These are phyloP conservation scores for Henricia sp. DNA, from an alignment of 53 echinoderm and acorn worm genomes.

Conservation along the genomic window DNA sequence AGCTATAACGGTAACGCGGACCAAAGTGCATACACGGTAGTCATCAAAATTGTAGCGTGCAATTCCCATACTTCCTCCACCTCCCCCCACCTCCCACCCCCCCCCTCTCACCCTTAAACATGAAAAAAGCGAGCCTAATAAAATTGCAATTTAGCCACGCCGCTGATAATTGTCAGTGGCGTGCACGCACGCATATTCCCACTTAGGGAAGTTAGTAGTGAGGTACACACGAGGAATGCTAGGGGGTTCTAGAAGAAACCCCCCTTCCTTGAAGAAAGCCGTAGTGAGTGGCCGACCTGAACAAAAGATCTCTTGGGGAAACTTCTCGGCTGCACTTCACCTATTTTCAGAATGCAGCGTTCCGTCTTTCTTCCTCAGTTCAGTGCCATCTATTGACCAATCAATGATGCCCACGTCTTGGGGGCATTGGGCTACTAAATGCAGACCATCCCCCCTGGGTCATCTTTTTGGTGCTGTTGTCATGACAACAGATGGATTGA, in stretches of 20 bases:
- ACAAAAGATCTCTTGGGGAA: conserved; percentile 18
- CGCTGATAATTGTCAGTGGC: conserved; percentile 56
- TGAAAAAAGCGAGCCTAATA: conserved; percentile 53
- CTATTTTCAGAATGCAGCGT: conserved; percentile 41
- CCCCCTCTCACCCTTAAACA: background rate
- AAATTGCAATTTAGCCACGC: conserved; percentile 60
- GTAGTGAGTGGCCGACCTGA: background rate
- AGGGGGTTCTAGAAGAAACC: background rate
- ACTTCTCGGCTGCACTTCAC: conserved; percentile 15
- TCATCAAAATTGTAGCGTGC: conserved; percentile 25
- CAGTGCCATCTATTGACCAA: conserved; percentile 31
- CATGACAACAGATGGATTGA: conserved; percentile 61
- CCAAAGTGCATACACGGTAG: background rate
- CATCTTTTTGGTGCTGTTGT: conserved; percentile 37
- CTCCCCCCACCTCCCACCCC: background rate
- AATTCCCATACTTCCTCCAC: background rate
- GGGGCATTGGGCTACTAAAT: conserved; percentile 56
- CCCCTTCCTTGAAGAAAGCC: conserved; percentile 2
- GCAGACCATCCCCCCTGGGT: conserved; percentile 48
- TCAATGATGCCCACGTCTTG: conserved; percentile 18
- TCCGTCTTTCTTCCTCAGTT: background rate
- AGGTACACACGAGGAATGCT: conserved; percentile 25
- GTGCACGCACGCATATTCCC: conserved; percentile 62
- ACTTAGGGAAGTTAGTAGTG: conserved; percentile 49
- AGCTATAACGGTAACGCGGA: conserved; percentile 23